Conservation (phyloP, 2,113 vertebrate genomes). For the Romanogobio albipinnatus region DNA sequence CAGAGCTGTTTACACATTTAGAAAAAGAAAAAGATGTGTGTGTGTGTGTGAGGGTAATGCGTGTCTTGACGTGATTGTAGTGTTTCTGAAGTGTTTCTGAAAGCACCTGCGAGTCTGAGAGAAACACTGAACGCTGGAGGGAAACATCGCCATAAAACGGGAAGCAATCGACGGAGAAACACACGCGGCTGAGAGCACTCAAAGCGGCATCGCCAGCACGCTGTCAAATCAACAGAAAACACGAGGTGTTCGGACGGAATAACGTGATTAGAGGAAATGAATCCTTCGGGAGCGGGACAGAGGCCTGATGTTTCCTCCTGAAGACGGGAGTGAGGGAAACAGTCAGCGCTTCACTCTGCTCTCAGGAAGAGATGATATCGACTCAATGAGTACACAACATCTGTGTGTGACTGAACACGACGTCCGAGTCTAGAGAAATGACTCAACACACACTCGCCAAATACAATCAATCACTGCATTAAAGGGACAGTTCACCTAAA, state of each 20-base stretch:
- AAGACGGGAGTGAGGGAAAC: background rate
- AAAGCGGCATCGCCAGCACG: conserved; percentile 12
- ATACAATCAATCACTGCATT: no score
- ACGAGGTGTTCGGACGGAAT: background rate
- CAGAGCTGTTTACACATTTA: no score
- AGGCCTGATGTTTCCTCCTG: background rate
- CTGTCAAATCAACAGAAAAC: background rate
- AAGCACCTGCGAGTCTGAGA: background rate
- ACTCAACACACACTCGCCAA: no score
- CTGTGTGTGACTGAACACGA: no score
- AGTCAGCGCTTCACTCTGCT: background rate
- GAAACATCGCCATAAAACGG: background rate
- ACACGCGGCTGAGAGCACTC: background rate
- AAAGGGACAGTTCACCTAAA: no score
- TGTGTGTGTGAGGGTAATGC: no score
- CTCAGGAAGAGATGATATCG: no score
- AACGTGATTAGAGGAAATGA: conserved; percentile 12
- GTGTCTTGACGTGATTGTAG: background rate
- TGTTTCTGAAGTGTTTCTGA: background rate
- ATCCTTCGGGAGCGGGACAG: background rate
- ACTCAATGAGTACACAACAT: no score
- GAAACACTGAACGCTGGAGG: background rate
- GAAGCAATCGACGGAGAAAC: background rate
- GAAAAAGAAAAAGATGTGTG: no score
- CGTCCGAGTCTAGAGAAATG: no score